Conservation (phyloP, 2,113 vertebrate species). For the Merops nubicus region DNA sequence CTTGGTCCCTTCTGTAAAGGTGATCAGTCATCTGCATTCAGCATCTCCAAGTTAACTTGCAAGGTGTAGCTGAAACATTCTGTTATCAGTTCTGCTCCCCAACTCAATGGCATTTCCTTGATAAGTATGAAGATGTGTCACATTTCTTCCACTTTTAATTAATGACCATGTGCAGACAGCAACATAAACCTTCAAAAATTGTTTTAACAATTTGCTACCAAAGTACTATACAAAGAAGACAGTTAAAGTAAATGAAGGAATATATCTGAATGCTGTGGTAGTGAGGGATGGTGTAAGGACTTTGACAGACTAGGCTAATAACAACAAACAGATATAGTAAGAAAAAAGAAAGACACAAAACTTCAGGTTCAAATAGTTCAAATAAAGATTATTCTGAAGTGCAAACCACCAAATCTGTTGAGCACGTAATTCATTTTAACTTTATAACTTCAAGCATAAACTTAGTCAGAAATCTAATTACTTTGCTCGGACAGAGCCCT, state of each 20-base stretch:
- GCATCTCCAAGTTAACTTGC: not conserved
- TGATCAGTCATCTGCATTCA: not conserved
- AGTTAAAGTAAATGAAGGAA: not conserved
- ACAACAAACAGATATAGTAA: not conserved
- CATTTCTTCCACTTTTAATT: not conserved
- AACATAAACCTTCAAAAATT: not conserved
- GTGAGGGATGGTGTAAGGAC: not conserved
- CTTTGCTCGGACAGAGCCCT: slow-evolving; percentile 29
- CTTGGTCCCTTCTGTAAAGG: not conserved
- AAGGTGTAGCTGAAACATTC: not conserved
- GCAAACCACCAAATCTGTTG: not conserved
- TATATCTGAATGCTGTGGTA: not conserved
- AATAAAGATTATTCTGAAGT: not conserved
- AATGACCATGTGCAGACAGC: not conserved
- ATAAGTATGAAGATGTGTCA: not conserved
- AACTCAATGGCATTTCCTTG: not conserved
- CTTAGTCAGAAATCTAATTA: slow-evolving; percentile 30
- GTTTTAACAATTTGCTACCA: not conserved
- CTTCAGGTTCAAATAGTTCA: not conserved
- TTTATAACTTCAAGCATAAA: not conserved
- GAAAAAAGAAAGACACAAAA: not conserved
- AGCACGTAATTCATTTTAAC: not conserved
- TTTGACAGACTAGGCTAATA: not conserved
- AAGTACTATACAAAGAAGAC: not conserved
- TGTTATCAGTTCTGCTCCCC: not conserved